Percentiles rank a stretch among this genome's conserved stretches.
These are phyloP conservation scores for Petroica traversi DNA, from an alignment of 2,113 vertebrate species.

Conservation along the genomic window DNA sequence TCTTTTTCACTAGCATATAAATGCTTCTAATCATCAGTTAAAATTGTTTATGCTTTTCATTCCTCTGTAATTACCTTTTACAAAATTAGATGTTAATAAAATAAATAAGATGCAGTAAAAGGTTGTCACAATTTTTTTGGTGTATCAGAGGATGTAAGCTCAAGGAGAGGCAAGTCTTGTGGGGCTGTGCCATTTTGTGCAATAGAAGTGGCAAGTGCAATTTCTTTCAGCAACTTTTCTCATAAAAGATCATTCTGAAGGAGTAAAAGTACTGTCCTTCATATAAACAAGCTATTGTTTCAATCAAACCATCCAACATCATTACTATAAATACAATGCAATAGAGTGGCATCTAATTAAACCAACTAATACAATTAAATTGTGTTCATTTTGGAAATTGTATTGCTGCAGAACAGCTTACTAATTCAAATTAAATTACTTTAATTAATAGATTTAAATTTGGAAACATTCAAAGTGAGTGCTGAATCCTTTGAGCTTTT, in stretches of 20 bases:
- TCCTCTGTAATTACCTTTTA: slow-evolving; percentile 18
- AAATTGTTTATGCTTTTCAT: slow-evolving; percentile 49
- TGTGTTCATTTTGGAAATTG: not conserved
- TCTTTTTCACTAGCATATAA: slow-evolving; percentile 27
- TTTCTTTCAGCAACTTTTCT: not conserved
- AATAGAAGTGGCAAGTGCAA: not conserved
- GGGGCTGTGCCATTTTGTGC: not conserved
- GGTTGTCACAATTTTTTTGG: not conserved
- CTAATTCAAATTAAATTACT: slow-evolving; percentile 36
- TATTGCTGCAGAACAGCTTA: not conserved
- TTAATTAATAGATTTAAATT: slow-evolving; percentile 38
- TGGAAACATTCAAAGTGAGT: not conserved
- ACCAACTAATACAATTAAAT: not conserved
- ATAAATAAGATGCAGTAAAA: not conserved
- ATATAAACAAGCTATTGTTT: not conserved
- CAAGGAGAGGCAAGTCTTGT: not conserved
- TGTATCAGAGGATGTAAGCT: not conserved
- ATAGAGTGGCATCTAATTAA: not conserved
- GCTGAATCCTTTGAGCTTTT: not conserved
- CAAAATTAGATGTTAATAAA: slow-evolving; percentile 8
- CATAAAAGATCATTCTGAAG: not conserved
- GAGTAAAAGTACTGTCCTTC: not conserved
- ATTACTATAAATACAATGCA: slow-evolving; percentile 13
- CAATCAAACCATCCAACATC: not conserved
- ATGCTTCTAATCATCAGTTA: slow-evolving; percentile 59